Evolutionary conservation across 2,797 vertebrate species (phyloP).

Genomic region (Chanos chanos): DNA sequence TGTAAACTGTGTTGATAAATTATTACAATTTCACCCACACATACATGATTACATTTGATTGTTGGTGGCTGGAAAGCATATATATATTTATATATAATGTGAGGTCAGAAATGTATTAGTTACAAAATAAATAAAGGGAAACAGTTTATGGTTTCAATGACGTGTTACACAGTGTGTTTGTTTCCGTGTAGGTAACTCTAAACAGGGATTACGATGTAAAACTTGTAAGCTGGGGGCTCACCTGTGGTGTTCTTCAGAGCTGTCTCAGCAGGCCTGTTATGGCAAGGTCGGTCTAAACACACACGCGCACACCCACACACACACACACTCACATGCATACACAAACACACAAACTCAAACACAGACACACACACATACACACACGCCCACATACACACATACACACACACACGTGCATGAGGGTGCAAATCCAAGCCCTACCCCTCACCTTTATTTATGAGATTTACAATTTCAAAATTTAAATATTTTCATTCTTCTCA

Average conservation of each 20-base stretch:
- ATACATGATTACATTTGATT: too few relatives aligned
- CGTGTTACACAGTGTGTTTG: too few relatives aligned
- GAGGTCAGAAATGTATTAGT: too few relatives aligned
- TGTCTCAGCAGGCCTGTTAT: conserved; percentile 82
- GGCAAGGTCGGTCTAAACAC: conserved; percentile 76
- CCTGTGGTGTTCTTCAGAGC: conserved; percentile 86
- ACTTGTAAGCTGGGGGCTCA: conserved; percentile 84
- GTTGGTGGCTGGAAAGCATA: too few relatives aligned
- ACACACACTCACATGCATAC: neutral
- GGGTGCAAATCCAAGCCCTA: neutral
- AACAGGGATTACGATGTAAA: conserved; percentile 88
- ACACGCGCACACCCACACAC: neutral
- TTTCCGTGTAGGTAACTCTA: conserved; percentile 79
- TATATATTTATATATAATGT: too few relatives aligned
- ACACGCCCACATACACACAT: neutral
- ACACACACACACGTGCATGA: neutral
- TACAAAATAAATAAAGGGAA: too few relatives aligned
- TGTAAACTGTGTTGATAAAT: too few relatives aligned
- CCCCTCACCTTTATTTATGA: too few relatives aligned
- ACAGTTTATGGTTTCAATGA: too few relatives aligned
- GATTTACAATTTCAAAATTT: too few relatives aligned
- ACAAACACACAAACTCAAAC: neutral
- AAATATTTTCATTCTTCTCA: too few relatives aligned
- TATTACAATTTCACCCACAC: too few relatives aligned
- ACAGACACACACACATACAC: neutral